Evolutionary conservation across 2,888 invertebrate genomes (phyloP).

Genomic region (Chalcis sispes): DNA sequence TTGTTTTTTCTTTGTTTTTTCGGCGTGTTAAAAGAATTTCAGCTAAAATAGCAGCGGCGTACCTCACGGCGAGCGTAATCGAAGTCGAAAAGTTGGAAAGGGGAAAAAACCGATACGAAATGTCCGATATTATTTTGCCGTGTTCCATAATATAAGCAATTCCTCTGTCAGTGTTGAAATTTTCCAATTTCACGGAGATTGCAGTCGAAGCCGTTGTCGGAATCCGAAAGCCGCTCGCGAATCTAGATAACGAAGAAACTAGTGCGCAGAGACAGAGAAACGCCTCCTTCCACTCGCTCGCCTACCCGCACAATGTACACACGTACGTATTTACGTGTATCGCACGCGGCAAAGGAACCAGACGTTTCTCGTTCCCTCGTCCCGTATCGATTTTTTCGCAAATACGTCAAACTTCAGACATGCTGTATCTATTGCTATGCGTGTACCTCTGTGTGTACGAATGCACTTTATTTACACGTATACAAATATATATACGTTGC

Average conservation of each 20-base stretch:
- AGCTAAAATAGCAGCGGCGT: too few relatives aligned
- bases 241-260: conserved; percentile 51
- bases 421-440: neutral
- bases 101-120: conserved; percentile 25
- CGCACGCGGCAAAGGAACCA: neutral
- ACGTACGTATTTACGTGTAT: neutral
- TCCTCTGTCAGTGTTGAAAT: conserved; percentile 54
- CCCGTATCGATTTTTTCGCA: neutral
- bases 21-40: too few relatives aligned
- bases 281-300: conserved; percentile 20
- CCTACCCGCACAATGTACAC: neutral
- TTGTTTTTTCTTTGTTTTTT: neutral
- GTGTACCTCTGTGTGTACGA: neutral
- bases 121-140: conserved; percentile 48
- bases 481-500: too few relatives aligned
- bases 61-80: neutral
- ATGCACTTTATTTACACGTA: neutral
- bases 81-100: neutral
- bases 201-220: conserved; percentile 41
- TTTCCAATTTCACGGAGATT: conserved; percentile 58
- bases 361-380: neutral
- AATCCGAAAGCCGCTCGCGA: conserved; percentile 37
- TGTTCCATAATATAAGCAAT: conserved; percentile 33
- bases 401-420: neutral
- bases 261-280: conserved; percentile 16